Base-by-base conservation (phyloP, 2,797 vertebrate species). In the Toxotes lorentzi region DNA sequence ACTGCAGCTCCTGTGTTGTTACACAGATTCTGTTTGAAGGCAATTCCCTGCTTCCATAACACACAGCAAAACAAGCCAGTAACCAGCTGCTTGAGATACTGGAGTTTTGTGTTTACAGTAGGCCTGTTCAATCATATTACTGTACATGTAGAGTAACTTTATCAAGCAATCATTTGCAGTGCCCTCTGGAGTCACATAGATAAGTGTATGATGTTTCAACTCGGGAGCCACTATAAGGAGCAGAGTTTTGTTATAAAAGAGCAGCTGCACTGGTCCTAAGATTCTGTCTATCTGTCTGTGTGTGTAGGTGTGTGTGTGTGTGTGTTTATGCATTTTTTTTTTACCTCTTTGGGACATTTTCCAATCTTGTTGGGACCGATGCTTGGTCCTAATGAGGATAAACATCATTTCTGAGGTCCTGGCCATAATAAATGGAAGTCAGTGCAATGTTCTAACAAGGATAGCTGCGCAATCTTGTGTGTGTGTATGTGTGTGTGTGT, bases 241-340 rank as follows among this genome's bases (percentile, higher is more conserved):
- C 61, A 79, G 76, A 73, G 68, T 76, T 74, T 78, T 75, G 53
- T 76, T 75, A 73, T 48, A 51, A 83, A 91, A 81, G 70, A 83
- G 81, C 85, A 90, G 84, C 81, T 78, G 72, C 57, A 72, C 35
- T 59, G 68, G 69, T 82, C 90, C 84, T 73, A 72, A 79, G 79
- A 77, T 82, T 40, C 9, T 58, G 11, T 19, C 13, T 32, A 27
- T 45, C 45, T 58, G 41, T 47, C 19, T 43, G 48, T 48, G 45
- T 56, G 41, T 53, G 32, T 51, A 8, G n/a, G n/a, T n/a, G n/a
- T n/a, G n/a, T n/a, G n/a, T n/a, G n/a, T n/a, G n/a, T n/a, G n/a
- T n/a, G n/a, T n/a, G n/a, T n/a, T n/a, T n/a, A n/a, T n/a, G n/a
- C n/a, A n/a, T n/a, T n/a, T n/a, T n/a, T n/a, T n/a, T n/a, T n/a